These are phyloP conservation scores for Drosophila watanabei DNA, from an alignment of 1,140 invertebrate genomes.

Conservation along the genomic window DNA sequence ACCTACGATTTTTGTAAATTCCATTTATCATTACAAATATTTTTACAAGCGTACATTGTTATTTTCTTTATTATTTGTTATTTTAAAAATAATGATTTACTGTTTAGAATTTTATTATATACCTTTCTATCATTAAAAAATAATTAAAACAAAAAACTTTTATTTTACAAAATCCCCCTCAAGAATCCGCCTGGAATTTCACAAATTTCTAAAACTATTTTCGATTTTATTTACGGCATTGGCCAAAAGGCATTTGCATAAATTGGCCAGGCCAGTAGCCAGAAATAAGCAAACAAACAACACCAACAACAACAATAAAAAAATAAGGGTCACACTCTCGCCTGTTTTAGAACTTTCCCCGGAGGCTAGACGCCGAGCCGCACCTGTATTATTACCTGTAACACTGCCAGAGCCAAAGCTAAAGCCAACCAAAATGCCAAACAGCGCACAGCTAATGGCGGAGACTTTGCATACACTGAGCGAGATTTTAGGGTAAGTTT, in stretches of 20 bases:
- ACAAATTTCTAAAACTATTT: slow-evolving; percentile 20
- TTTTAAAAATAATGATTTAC: too few species aligned
- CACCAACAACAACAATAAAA: not conserved
- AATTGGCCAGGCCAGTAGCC: slow-evolving; percentile 38
- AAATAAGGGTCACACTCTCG: slow-evolving; percentile 52
- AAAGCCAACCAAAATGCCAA: slow-evolving; percentile 67
- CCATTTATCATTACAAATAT: too few species aligned
- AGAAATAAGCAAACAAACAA: not conserved
- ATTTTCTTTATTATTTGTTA: too few species aligned
- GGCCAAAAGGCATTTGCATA: slow-evolving; percentile 53
- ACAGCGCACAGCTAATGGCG: slow-evolving; percentile 67
- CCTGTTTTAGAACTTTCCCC: slow-evolving; percentile 65
- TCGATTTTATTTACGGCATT: slow-evolving; percentile 20
- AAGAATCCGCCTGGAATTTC: slow-evolving; percentile 14
- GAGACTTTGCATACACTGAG: slow-evolving; percentile 20
- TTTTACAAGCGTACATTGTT: too few species aligned
- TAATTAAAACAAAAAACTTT: too few species aligned
- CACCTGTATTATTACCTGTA: slow-evolving; percentile 31
- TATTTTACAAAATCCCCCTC: not conserved
- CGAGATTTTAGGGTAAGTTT: not conserved
- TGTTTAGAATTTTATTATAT: too few species aligned
- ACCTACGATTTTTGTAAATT: too few species aligned
- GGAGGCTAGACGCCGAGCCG: slow-evolving; percentile 26
- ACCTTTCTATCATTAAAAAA: too few species aligned
- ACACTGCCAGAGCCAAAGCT: slow-evolving; percentile 1